phyloP scores from a whole-genome alignment of 2,888 invertebrate genomes.

The Oegoconia quadripuncta region DNA sequence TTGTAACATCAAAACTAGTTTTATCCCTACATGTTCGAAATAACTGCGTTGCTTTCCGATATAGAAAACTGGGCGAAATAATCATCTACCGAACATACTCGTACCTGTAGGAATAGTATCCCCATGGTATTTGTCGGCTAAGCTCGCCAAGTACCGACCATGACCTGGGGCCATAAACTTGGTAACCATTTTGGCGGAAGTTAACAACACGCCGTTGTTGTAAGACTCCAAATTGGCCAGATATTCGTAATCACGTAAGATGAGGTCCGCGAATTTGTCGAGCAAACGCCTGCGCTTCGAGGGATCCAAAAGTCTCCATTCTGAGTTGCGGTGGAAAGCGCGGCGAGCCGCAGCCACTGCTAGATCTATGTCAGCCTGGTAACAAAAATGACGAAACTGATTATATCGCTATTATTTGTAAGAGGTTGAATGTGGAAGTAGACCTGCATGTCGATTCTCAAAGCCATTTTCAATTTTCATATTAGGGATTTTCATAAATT shows the following conservation, averaged over 20 bases:
- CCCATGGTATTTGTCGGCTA: conserved; percentile 93
- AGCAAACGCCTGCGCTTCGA: conserved; percentile 84
- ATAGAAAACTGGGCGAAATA: neutral
- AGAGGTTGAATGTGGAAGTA: no score
- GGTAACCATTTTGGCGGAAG: conserved; percentile 74
- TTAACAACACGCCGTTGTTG: conserved; percentile 92
- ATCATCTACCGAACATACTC: neutral
- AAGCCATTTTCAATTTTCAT: no score
- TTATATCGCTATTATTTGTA: no score
- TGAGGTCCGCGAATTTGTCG: conserved; percentile 88
- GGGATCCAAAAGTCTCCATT: conserved; percentile 91
- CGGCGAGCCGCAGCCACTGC: conserved; percentile 89
- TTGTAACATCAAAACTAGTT: no score
- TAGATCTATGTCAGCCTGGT: conserved; percentile 87
- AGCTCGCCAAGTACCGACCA: conserved; percentile 94
- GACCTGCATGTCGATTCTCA: no score
- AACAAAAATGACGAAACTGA: no score
- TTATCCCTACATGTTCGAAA: no score
- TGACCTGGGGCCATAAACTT: conserved; percentile 89
- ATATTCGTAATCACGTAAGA: conserved; percentile 86
- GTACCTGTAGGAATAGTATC: conserved; percentile 84
- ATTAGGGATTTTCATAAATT: no score
- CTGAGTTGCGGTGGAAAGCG: conserved; percentile 85
- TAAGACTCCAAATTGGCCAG: conserved; percentile 93
- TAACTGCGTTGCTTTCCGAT: no score